A percentile compares a stretch with the other conserved stretches of the same genome.
These are phyloP conservation scores for Ambastaia sidthimunki DNA, from an alignment of 2,797 vertebrate species.

Conservation along the genomic window DNA sequence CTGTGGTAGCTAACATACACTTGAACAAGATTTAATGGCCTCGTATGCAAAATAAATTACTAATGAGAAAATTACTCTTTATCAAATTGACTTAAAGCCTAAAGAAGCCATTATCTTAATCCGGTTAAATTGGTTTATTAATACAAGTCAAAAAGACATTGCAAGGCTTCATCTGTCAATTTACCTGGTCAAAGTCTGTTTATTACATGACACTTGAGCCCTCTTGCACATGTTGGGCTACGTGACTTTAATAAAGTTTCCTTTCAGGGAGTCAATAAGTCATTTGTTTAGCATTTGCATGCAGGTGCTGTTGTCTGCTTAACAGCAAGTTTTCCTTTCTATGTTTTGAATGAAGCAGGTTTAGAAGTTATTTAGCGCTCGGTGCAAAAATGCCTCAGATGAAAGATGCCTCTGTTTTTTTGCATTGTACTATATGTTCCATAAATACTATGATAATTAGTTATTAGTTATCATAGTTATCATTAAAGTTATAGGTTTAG, in stretches of 20 bases:
- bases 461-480: too few species aligned
- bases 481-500: neutral
- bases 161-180: neutral
- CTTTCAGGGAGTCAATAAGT: conserved; percentile 35
- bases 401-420: neutral
- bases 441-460: neutral
- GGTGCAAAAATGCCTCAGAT: too few species aligned
- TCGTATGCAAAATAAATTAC: conserved; percentile 36
- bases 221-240: conserved; percentile 63
- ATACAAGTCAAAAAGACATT: neutral
- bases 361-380: too few species aligned
- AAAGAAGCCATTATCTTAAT: neutral
- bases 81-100: neutral
- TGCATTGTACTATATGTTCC: neutral
- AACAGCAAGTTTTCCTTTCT: conserved; percentile 26
- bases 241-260: conserved; percentile 47
- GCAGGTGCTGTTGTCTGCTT: conserved; percentile 21
- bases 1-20: neutral
- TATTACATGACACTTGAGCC: conserved; percentile 44
- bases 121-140: neutral
- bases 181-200: conserved; percentile 74
- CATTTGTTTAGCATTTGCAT: conserved; percentile 77
- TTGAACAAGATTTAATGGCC: conserved; percentile 12
- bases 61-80: conserved; percentile 29
- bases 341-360: conserved; percentile 15